phyloP scores from a whole-genome alignment of 2,797 vertebrate species.

The Lepilemur septentrionalis region DNA sequence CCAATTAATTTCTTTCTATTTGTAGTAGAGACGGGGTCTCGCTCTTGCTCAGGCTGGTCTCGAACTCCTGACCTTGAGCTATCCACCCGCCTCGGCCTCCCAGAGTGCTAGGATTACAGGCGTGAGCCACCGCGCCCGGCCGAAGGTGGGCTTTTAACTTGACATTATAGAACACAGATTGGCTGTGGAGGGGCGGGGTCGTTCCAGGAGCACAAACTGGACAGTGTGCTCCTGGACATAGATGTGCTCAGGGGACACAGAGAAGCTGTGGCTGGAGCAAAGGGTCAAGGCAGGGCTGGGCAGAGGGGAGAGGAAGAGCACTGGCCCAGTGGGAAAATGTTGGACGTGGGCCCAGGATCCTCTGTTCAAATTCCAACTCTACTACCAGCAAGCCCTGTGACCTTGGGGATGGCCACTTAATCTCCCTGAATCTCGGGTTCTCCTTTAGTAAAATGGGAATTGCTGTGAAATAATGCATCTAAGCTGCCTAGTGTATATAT shows the following conservation, averaged over 20 bases:
- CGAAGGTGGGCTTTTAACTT: too few species aligned
- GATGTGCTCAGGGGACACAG: not conserved
- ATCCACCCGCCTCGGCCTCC: too few species aligned
- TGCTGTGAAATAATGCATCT: not conserved
- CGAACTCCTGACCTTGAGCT: too few species aligned
- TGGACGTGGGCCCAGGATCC: not conserved
- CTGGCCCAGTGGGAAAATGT: not conserved
- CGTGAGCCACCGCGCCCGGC: too few species aligned
- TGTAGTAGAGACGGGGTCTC: too few species aligned
- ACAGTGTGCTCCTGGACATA: not conserved
- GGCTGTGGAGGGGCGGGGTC: not conserved
- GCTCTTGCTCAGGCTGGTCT: too few species aligned
- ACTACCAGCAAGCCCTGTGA: not conserved
- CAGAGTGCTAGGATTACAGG: too few species aligned
- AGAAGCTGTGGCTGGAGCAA: not conserved
- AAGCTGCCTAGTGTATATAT: not conserved
- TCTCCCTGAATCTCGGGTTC: not conserved
- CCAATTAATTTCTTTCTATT: too few species aligned
- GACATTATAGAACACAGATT: not conserved
- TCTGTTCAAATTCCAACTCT: not conserved
- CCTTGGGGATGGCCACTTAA: not conserved
- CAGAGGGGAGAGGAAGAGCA: not conserved
- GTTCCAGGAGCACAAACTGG: not conserved
- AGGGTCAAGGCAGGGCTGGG: not conserved
- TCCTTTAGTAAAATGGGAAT: not conserved